A percentile compares a stretch with the other conserved stretches of the same genome.
Conservation (phyloP, 2,888 invertebrate genomes). For the Caradrina clavipalpis region DNA sequence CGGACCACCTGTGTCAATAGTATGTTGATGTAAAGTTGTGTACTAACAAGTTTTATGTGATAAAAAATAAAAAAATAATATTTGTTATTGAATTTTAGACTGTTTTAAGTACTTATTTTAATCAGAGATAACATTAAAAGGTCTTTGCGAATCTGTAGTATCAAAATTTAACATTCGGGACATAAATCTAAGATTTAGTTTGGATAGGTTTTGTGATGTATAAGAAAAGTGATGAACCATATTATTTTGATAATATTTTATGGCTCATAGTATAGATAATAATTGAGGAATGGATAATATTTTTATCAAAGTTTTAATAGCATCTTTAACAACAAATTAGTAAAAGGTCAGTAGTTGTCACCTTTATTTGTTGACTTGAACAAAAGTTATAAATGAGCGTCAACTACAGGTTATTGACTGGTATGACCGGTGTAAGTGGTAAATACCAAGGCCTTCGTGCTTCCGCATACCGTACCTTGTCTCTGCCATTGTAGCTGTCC, state of each 20-base stretch:
- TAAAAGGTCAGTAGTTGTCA: constrained; percentile 34
- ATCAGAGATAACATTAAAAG: too few relatives aligned
- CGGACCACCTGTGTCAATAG: constrained; percentile 92
- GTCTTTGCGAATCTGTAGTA: too few relatives aligned
- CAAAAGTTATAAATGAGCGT: constrained; percentile 31
- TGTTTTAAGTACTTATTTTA: too few relatives aligned
- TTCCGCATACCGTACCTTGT: constrained; percentile 93
- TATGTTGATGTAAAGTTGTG: not conserved
- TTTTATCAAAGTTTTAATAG: constrained; percentile 11
- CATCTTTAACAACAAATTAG: not conserved
- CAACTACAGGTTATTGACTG: constrained; percentile 70
- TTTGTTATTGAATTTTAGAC: too few relatives aligned
- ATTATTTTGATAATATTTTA: constrained; percentile 1
- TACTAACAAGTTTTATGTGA: not conserved
- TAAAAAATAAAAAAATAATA: too few relatives aligned
- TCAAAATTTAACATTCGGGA: not conserved
- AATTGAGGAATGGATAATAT: not conserved
- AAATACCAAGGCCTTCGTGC: constrained; percentile 75
- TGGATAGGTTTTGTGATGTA: not conserved
- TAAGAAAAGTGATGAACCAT: not conserved
- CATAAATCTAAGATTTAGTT: not conserved
- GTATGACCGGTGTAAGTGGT: constrained; percentile 66
- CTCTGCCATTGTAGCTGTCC: constrained; percentile 96
- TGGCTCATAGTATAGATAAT: not conserved
- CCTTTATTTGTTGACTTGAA: constrained; percentile 9